A percentile compares a stretch with the other conserved stretches of the same genome.
phyloP scores from a whole-genome alignment of 2,797 vertebrate genomes.

The Spea hammondii region DNA sequence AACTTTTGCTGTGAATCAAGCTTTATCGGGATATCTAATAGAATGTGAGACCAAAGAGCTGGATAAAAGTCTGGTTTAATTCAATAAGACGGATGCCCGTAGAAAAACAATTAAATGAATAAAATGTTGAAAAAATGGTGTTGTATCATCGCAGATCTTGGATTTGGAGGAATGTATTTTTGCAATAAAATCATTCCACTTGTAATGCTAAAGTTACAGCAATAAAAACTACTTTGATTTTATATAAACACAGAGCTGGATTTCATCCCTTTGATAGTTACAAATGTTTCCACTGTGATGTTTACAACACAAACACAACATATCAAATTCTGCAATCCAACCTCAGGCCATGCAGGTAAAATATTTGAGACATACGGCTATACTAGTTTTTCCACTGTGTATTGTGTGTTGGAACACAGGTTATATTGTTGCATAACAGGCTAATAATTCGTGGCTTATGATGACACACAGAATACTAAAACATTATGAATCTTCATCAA shows the following conservation, averaged over 20 bases:
- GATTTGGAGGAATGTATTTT: neutral
- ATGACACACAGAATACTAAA: too few species aligned
- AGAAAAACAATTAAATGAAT: too few species aligned
- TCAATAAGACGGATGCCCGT: too few species aligned
- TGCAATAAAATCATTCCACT: neutral
- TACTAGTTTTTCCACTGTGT: constrained; percentile 23
- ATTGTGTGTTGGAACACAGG: constrained; percentile 11
- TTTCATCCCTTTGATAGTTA: constrained; percentile 21
- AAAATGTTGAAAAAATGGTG: too few species aligned
- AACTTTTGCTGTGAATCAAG: too few species aligned
- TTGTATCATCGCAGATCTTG: too few species aligned
- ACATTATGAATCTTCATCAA: too few species aligned
- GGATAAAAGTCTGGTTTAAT: too few species aligned
- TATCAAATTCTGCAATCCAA: constrained; percentile 17
- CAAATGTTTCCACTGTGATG: constrained; percentile 29
- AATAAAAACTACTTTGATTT: neutral
- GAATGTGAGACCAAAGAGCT: too few species aligned
- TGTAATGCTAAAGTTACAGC: neutral
- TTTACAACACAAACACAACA: constrained; percentile 35
- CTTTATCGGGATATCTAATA: too few species aligned
- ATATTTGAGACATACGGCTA: neutral
- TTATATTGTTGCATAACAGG: neutral
- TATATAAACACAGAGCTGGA: constrained; percentile 1
- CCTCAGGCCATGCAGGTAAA: constrained; percentile 28
- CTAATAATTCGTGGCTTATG: too few species aligned